Evolutionary conservation across 2,888 invertebrate species (phyloP), one percentile per base, ranked within the genome.

Genomic region (Lasiommata megera): DNA sequence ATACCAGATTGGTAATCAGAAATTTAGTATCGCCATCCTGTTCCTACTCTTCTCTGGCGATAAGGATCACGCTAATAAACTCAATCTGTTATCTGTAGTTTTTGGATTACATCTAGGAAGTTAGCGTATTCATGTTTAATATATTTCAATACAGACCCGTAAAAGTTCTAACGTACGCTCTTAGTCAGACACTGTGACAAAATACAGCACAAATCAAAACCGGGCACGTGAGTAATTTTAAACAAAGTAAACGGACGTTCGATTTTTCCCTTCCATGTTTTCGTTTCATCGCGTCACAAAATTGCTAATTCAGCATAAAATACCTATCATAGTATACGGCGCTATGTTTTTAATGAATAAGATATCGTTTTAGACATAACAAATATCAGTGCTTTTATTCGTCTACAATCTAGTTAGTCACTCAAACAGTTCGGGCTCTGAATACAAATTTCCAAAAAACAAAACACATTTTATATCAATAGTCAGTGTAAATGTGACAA

Each of bases 331-430:
- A 58, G 58, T 52, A 54, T 54, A 58, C 48, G 46, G 38, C 59
- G 58, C 58, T 44, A 53, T 53, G 9, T 48, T 52, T 60, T 41
- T 51, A 53, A 18, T 56, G 44, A 31, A 43, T 44, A 56, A 52
- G 54, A 54, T 12, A 51, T 23, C 14, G 11, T 50, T 12, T 23
- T 9, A 51, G 38, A 52, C 40, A 54, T 36, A 57, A 28, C 44
- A 54, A 56, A 60, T n/a, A n/a, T n/a, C n/a, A 55, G 28, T 52
- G 44, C 43, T 57, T 29, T 28, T 46, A 54, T 48, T 44, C 43
- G 52, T 44, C 18, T 37, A 40, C 37, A 23, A 54, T 16, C 11
- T 44, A n/a, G 3, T 28, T 28, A 41, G 23, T 11, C 17, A 23
- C 2, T 23, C 5, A 2, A 23, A 23, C 5, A 23, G 5, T 23